These are phyloP conservation scores for Stramonita haemastoma DNA, from an alignment of 2,888 invertebrate species.

Conservation along the genomic window DNA sequence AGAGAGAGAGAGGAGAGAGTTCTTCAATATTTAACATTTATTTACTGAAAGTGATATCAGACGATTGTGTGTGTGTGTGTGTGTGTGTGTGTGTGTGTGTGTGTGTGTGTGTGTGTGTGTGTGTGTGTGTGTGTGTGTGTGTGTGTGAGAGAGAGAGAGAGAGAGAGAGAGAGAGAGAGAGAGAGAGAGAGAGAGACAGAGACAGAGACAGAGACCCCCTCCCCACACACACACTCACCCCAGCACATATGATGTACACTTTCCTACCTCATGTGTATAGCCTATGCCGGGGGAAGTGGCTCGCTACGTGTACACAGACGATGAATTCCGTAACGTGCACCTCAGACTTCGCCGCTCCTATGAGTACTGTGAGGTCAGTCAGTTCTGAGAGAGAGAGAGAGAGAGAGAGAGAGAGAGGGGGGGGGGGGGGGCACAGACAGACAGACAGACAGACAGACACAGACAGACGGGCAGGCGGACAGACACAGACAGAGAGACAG, in stretches of 20 bases:
- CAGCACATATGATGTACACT: too few species aligned
- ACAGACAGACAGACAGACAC: too few species aligned
- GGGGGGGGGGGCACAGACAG: too few species aligned
- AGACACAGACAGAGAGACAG: too few species aligned
- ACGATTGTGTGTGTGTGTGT: not conserved
- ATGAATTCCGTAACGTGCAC: conserved; percentile 66
- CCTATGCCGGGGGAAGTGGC: conserved; percentile 69
- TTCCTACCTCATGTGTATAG: conserved; percentile 51
- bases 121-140: not conserved
- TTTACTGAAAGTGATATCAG: too few species aligned
- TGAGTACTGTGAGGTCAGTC: conserved; percentile 67
- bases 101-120: not conserved
- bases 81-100: not conserved
- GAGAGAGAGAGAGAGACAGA: too few species aligned
- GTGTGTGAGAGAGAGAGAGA: not conserved
- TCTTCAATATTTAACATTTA: too few species aligned
- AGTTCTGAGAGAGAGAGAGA: not conserved
- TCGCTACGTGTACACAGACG: conserved; percentile 66
- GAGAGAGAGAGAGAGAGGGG: not conserved
- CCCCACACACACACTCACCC: too few species aligned
- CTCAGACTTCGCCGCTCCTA: conserved; percentile 64
- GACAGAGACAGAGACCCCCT: too few species aligned
- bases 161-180: too few species aligned
- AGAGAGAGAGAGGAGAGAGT: not conserved
- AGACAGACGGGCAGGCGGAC: too few species aligned